Evolutionary conservation across 1,140 invertebrate genomes (phyloP), one percentile per base, ranked within the genome.

Genomic region (Microplitis mediator): DNA sequence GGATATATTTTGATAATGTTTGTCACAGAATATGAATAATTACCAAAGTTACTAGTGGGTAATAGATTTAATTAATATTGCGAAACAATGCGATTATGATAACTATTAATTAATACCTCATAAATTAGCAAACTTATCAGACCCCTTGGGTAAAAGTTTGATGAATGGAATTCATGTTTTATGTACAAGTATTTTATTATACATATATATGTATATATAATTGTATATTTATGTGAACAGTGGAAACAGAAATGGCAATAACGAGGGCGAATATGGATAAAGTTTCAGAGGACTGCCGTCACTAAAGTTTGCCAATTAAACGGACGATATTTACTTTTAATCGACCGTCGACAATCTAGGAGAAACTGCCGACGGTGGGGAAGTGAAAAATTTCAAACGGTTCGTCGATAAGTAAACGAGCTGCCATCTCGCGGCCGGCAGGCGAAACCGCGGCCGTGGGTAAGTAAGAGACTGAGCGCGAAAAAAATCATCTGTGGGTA

Each of bases 281-380:
- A 65, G 63, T 65, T 64, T 64, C 4, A 39, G 51, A 8, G 39
- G 9, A 11, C 61, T 69, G 52, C 56, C 69, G 52, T 69, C 54
- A 50, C 60, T 61, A 72, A 69, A 71, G 61, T 71, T 71, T 71
- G 65, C 51, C 70, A 70, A 65, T 72, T 72, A 71, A 54, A 72
- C 54, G 70, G 70, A 52, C 70, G 74, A 75, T 69, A 72, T 54
- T 58, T 64, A 72, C 34, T 69, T 75, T 58, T 16, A 61, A 64
- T 71, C 69, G 65, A 71, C 69, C 6, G 69, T 65, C 69, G 69
- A 71, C 69, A 71, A 71, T 64, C 45, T 35, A 71, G 69, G 35
- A 56, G 11, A 14, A 56, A 56, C 11, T 16, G 14, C 6, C 6
- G 65, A 56, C 65, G 51, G 56, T 68, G 56, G 56, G 39, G 36